Evolutionary conservation across 2,888 invertebrate species (phyloP).

Genomic region (Scaptomyza flava): DNA sequence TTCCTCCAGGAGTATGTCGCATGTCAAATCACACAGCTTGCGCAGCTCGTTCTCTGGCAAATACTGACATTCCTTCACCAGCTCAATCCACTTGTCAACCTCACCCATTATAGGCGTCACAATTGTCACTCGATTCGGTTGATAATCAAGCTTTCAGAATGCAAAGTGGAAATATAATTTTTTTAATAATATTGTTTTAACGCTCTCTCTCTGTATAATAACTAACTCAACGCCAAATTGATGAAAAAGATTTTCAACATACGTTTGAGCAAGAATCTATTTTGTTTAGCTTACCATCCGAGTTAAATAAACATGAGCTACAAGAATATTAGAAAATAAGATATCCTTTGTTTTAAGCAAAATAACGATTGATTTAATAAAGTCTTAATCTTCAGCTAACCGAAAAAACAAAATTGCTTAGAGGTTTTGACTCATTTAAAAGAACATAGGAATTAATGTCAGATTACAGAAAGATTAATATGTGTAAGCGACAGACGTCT

Average conservation of each 20-base stretch:
- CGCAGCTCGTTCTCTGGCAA: slow-evolving; percentile 98
- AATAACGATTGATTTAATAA: too few relatives aligned
- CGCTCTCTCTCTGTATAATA: too few relatives aligned
- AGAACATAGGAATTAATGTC: not conserved
- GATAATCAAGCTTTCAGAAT: not conserved
- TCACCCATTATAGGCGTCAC: slow-evolving; percentile 87
- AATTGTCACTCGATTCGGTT: not conserved
- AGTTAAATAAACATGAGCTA: too few relatives aligned
- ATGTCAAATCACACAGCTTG: slow-evolving; percentile 97
- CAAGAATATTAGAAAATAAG: too few relatives aligned
- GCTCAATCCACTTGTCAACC: slow-evolving; percentile 97
- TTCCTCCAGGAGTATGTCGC: slow-evolving; percentile 96
- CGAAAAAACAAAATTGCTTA: too few relatives aligned
- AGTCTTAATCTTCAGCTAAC: too few relatives aligned
- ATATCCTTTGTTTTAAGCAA: too few relatives aligned
- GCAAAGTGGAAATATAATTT: not conserved
- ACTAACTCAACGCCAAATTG: slow-evolving; percentile 3
- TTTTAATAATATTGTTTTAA: not conserved
- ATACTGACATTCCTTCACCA: slow-evolving; percentile 98
- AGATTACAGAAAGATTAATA: slow-evolving; percentile 1
- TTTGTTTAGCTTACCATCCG: too few relatives aligned
- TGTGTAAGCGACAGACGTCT: not conserved
- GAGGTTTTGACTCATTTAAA: too few relatives aligned
- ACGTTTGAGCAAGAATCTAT: too few relatives aligned
- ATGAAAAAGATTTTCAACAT: not conserved